phyloP scores from a whole-genome alignment of 2,888 invertebrate genomes.

The Empis livida region DNA sequence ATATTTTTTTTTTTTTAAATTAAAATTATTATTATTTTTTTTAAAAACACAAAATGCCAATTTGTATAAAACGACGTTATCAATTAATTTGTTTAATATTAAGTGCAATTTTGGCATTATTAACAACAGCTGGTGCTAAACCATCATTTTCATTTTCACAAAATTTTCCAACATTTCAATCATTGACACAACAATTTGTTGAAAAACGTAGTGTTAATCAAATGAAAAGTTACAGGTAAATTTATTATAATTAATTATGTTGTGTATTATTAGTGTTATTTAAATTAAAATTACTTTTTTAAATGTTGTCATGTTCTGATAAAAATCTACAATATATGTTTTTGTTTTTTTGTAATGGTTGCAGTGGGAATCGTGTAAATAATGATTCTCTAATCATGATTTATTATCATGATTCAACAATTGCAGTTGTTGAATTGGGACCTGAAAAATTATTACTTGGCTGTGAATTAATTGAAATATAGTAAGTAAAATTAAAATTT shows the following conservation, averaged over 20 bases:
- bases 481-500: constrained; percentile 48
- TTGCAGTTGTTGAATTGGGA: constrained; percentile 69
- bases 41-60: constrained; percentile 8
- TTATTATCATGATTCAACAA: constrained; percentile 69
- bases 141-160: constrained; percentile 30
- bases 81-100: constrained; percentile 24
- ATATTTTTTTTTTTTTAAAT: background rate
- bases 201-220: constrained; percentile 29
- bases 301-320: no score
- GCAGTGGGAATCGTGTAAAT: constrained; percentile 49
- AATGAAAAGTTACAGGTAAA: constrained; percentile 36
- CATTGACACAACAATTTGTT: constrained; percentile 34
- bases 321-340: no score
- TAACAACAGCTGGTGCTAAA: constrained; percentile 30
- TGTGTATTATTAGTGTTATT: no score
- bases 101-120: constrained; percentile 24
- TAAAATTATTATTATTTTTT: background rate
- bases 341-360: constrained; percentile 20
- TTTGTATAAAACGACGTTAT: constrained; percentile 19
- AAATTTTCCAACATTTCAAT: constrained; percentile 30
- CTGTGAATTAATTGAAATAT: constrained; percentile 75
- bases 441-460: constrained; percentile 54
- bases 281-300: no score
- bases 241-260: background rate
- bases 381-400: constrained; percentile 60